phyloP scores from a whole-genome alignment of 1,140 invertebrate genomes.

The Laupala kohalensis region DNA sequence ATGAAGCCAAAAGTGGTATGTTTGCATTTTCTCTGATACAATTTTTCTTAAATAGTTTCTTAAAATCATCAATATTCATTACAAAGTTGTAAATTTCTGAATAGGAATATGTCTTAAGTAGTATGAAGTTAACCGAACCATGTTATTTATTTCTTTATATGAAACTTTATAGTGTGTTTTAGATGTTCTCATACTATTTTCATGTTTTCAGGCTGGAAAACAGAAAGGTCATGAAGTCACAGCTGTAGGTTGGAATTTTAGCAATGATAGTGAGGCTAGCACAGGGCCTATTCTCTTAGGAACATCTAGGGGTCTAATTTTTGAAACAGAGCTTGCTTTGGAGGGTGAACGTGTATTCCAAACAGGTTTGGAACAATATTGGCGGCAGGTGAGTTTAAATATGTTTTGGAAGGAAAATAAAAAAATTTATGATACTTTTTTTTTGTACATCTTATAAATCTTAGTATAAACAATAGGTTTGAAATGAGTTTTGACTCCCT shows the following conservation, averaged over 20 bases:
- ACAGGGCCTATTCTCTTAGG: slow-evolving; percentile 75
- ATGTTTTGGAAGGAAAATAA: neutral
- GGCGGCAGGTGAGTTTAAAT: slow-evolving; percentile 58
- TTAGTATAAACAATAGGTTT: too few species aligned
- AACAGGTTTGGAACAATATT: slow-evolving; percentile 65
- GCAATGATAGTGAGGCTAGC: slow-evolving; percentile 51
- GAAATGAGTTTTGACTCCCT: too few species aligned
- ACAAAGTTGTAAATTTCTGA: too few species aligned
- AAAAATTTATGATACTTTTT: neutral
- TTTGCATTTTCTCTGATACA: too few species aligned
- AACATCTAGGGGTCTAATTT: slow-evolving; percentile 79
- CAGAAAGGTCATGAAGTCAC: slow-evolving; percentile 76
- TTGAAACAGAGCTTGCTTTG: slow-evolving; percentile 74
- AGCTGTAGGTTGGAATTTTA: slow-evolving; percentile 78
- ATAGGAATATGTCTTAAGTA: too few species aligned
- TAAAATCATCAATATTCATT: too few species aligned
- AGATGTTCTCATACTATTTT: slow-evolving; percentile 12
- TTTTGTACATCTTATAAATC: too few species aligned
- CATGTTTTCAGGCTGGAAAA: slow-evolving; percentile 35
- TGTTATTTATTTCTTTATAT: too few species aligned
- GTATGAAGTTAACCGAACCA: too few species aligned
- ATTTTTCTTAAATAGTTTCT: too few species aligned
- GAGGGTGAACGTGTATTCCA: slow-evolving; percentile 71
- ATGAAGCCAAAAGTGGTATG: slow-evolving; percentile 47
- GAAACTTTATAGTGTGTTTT: too few species aligned